A percentile compares a stretch with the other conserved stretches of the same genome.
phyloP scores from a whole-genome alignment of 1,140 invertebrate species.

The Hirudo medicinalis region DNA sequence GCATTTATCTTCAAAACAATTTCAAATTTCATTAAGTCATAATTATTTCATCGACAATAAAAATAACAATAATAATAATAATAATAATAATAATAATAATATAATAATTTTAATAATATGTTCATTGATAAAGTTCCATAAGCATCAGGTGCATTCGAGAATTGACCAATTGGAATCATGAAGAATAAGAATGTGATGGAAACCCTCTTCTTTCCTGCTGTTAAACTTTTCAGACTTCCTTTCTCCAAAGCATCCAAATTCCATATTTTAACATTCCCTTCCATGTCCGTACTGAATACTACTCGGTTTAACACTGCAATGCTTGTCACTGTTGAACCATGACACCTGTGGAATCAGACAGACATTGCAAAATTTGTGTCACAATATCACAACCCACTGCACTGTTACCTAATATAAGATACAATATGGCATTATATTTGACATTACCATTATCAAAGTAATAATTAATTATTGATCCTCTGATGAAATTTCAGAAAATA shows the following conservation, averaged over 20 bases:
- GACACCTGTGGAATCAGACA: neutral
- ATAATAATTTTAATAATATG: neutral
- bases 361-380: neutral
- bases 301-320: conserved; percentile 26
- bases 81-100: neutral
- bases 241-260: conserved; percentile 30
- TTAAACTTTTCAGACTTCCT: conserved; percentile 32
- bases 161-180: neutral
- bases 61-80: neutral
- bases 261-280: conserved; percentile 34
- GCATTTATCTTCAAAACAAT: conserved; percentile 28
- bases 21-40: neutral
- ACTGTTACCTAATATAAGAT: no score
- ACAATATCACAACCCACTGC: no score
- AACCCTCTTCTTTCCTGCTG: conserved; percentile 31
- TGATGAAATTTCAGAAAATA: neutral
- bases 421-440: neutral
- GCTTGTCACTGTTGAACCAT: neutral
- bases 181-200: conserved; percentile 9
- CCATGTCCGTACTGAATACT: conserved; percentile 32
- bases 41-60: no score
- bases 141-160: neutral
- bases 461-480: neutral
- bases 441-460: neutral
- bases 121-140: neutral